Conservation (phyloP, 2,797 vertebrate genomes). For the Epinephelus malabaricus region DNA sequence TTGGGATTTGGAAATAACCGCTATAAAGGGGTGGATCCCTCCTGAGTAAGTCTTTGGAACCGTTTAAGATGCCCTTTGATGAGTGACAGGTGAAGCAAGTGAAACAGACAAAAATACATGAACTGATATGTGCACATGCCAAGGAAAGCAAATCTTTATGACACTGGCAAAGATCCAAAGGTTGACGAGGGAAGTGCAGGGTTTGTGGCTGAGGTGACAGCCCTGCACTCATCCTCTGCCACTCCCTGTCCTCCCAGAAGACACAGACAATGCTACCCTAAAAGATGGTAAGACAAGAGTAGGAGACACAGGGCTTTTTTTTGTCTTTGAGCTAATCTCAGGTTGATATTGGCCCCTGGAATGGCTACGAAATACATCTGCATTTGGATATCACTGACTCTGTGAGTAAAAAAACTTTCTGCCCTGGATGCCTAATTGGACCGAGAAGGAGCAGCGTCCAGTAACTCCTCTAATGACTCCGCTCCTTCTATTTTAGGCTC, state of each 20-base stretch:
- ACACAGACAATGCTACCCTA: slow-evolving; percentile 47
- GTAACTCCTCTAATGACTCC: slow-evolving; percentile 82
- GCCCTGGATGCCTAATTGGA: slow-evolving; percentile 74
- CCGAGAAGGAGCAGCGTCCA: slow-evolving; percentile 72
- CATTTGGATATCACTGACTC: slow-evolving; percentile 32
- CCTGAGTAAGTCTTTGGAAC: slow-evolving; percentile 76
- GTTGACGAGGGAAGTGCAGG: slow-evolving; percentile 23
- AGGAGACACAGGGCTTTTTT: slow-evolving; percentile 9
- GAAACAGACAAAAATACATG: slow-evolving; percentile 16
- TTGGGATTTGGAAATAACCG: slow-evolving; percentile 33
- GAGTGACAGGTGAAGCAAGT: slow-evolving; percentile 38
- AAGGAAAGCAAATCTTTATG: slow-evolving; percentile 39
- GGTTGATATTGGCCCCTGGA: slow-evolving; percentile 45
- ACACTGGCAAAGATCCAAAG: slow-evolving; percentile 54
- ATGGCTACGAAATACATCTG: slow-evolving; percentile 38
- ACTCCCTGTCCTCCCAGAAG: slow-evolving; percentile 39
- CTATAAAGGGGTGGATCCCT: slow-evolving; percentile 41
- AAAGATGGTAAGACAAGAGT: slow-evolving; percentile 39
- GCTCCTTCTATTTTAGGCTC: slow-evolving; percentile 70
- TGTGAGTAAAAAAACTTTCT: not conserved
- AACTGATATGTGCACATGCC: slow-evolving; percentile 56
- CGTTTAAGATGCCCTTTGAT: slow-evolving; percentile 42
- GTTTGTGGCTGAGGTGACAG: slow-evolving; percentile 42
- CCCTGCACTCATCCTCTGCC: slow-evolving; percentile 32
- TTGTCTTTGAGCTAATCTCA: slow-evolving; percentile 32